These are phyloP conservation scores for Pinna nobilis DNA, from an alignment of 1,140 invertebrate species.

Conservation along the genomic window DNA sequence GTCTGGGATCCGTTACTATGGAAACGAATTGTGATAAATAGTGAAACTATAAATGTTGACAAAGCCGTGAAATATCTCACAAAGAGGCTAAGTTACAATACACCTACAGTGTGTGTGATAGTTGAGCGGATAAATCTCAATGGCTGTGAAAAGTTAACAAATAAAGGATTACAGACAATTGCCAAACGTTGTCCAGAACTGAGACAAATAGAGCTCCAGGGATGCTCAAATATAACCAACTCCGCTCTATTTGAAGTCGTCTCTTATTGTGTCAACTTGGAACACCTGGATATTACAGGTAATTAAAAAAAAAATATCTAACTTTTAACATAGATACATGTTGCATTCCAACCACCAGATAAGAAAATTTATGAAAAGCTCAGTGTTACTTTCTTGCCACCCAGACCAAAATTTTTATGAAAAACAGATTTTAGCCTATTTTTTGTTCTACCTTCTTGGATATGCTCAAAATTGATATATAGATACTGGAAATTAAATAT, in stretches of 20 bases:
- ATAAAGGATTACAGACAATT: slow-evolving; percentile 82
- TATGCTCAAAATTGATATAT: no score
- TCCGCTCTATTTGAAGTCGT: slow-evolving; percentile 81
- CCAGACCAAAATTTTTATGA: no score
- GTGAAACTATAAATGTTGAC: slow-evolving; percentile 82
- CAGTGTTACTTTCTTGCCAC: no score
- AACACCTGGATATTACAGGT: slow-evolving; percentile 86
- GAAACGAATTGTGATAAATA: slow-evolving; percentile 81
- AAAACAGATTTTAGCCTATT: no score
- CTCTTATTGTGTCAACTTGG: slow-evolving; percentile 81
- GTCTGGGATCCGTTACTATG: slow-evolving; percentile 87
- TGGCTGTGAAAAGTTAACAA: slow-evolving; percentile 84
- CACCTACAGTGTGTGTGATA: slow-evolving; percentile 75
- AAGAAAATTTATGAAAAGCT: no score
- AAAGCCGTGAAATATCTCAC: slow-evolving; percentile 80
- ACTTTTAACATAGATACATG: neutral
- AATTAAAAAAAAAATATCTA: slow-evolving; percentile 49
- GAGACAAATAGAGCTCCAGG: slow-evolving; percentile 83
- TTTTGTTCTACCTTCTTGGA: no score
- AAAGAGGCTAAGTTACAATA: slow-evolving; percentile 74
- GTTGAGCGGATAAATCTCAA: slow-evolving; percentile 82
- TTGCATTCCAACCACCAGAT: no score
- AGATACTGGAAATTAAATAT: no score
- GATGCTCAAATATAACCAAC: slow-evolving; percentile 82
- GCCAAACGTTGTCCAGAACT: slow-evolving; percentile 84